Evolutionary conservation across 2,888 invertebrate genomes (phyloP), one percentile per base, ranked within the genome.

Genomic region (Caradrina kadenii): DNA sequence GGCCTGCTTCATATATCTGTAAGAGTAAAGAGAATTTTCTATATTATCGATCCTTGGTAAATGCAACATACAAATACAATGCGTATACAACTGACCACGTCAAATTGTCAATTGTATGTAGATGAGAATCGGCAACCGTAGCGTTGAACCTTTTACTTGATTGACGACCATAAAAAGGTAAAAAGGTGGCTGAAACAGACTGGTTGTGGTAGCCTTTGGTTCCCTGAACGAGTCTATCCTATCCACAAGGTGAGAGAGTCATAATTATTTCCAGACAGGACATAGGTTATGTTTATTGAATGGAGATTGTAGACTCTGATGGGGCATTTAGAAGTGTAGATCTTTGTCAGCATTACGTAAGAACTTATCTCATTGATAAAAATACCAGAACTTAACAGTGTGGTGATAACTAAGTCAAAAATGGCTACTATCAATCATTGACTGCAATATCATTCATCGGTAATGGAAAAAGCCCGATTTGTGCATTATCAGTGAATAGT

Each of bases 1-100:
- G 97, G 69, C 97, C 97, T 21, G 97, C 97, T 86, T 97, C 97
- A 91, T 97, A 98, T 78, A 98, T 96, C 97, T 98, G 93, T 59
- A 93, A 87, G 86, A 86, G n/a, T 45, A 8, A 55, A 55, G 1
- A n/a, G 8, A 53, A 50, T 5, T 11, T 19, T 17, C 1, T 35
- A 22, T 2, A 26, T n/a, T 39, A 49, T 17, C 6, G 45, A 17
- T 45, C 11, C 15, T 45, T 45, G 11, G 0, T 17, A 17, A 11
- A 45, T 15, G 42, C 8, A 45, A 45, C 15, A 45, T 17, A n/a
- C n/a, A n/a, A n/a, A n/a, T n/a, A n/a, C n/a, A n/a, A n/a, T n/a
- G n/a, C n/a, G n/a, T n/a, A n/a, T 13, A 15, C 13, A 45, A 5
- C 2, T 45, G 39, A 0, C 39, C 39, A 39, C 11, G 10, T 6